Evolutionary conservation across 2,797 vertebrate genomes (phyloP).

Genomic region (Pangasius sanitwongsei): DNA sequence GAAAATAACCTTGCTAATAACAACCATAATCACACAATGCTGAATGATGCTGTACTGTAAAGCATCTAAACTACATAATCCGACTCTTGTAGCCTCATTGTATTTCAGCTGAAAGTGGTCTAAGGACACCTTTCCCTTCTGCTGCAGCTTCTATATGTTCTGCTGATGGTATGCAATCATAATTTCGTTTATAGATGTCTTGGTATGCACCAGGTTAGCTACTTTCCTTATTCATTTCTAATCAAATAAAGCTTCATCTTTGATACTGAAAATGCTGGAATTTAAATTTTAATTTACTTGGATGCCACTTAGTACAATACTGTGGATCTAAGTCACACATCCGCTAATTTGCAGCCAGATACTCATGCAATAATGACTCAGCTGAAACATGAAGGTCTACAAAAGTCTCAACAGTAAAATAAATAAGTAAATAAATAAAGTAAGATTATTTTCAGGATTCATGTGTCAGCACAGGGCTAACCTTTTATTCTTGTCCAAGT

Average conservation of each 20-base stretch:
- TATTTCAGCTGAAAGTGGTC: not conserved
- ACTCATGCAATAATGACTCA: not conserved
- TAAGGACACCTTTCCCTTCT: not conserved
- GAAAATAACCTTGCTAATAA: not conserved
- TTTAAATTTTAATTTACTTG: not conserved
- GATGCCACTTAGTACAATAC: not conserved
- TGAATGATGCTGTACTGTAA: not conserved
- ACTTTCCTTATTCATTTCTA: not conserved
- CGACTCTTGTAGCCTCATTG: not conserved
- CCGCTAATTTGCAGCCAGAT: not conserved
- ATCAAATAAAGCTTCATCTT: not conserved
- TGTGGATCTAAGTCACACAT: not conserved
- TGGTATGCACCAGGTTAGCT: not conserved
- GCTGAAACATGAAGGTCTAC: not conserved
- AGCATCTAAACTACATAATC: not conserved
- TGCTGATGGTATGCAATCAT: not conserved
- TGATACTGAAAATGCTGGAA: not conserved
- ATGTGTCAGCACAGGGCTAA: not conserved
- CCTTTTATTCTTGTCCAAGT: not conserved
- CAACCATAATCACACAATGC: not conserved
- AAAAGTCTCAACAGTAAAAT: not conserved
- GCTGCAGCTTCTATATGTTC: not conserved
- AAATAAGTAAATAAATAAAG: not conserved
- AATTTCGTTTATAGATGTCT: not conserved
- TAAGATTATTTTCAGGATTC: not conserved